Base-by-base conservation (phyloP, 2,888 invertebrate species). In the Galeruca laticollis region DNA sequence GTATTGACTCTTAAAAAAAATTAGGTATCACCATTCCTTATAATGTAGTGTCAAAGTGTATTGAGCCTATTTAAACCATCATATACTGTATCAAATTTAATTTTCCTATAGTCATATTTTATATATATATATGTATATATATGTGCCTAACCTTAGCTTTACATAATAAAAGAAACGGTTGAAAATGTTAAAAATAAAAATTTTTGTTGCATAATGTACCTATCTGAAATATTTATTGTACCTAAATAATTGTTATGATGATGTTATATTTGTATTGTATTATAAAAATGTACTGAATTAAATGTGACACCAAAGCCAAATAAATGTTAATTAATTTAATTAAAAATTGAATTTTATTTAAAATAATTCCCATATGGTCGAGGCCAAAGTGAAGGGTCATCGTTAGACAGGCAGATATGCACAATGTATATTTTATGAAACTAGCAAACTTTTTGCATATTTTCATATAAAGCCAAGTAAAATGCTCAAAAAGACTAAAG, bases 301-400 rank as follows among this genome's bases (percentile, higher is more conserved):
- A 82, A 84, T 84, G 84, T 85, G 85, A 84, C 84, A 85, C 85
- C 84, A 84, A n/a, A 84, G 81, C 81, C 82, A 82, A 81, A 82
- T 83, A 84, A 83, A 84, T 83, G 83, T 84, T 84, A 80, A 81
- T 60, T 49, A 49, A 66, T 66, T 66, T 66, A 66, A 65, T 33
- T 60, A 60, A 31, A 56, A 6, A 15, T 47, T 47, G 18, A 6
- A 9, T 54, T 54, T 54, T 26, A 5, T 8, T 31, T 6, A 43
- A 10, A 15, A 43, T 43, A 10, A n/a, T 43, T 26, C 26, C 26
- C 4, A 26, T 26, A 26, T 26, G n/a, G n/a, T n/a, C n/a, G n/a
- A n/a, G n/a, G n/a, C n/a, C n/a, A n/a, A n/a, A 37, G 35, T 11
- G 35, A 37, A 11, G 35, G 35, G n/a, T n/a, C n/a, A n/a, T n/a